These are phyloP conservation scores for Enteromius treurensis DNA, from an alignment of 2,797 vertebrate genomes.

Conservation along the genomic window DNA sequence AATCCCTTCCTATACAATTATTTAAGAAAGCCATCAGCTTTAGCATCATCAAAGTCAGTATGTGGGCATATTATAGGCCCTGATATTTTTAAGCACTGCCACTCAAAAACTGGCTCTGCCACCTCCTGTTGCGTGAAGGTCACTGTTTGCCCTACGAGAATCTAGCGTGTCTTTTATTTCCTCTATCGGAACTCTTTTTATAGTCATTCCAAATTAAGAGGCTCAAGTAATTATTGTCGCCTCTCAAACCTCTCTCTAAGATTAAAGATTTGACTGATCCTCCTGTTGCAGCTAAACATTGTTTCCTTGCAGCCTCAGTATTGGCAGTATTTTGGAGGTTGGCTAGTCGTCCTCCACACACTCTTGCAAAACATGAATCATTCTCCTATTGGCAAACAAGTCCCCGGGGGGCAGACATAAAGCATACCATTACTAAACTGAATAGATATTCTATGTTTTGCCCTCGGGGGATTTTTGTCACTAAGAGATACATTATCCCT, in stretches of 20 bases:
- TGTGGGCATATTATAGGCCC: not conserved
- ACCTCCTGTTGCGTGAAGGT: constrained; percentile 21
- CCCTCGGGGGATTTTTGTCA: not conserved
- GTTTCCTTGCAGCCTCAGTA: constrained; percentile 15
- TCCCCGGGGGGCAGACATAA: not conserved
- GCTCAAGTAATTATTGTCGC: constrained; percentile 1
- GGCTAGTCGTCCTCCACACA: not conserved
- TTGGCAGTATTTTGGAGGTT: constrained; percentile 17
- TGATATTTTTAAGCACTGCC: constrained; percentile 18
- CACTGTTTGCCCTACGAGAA: constrained; percentile 1
- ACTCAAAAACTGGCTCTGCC: constrained; percentile 13
- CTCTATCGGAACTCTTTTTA: constrained; percentile 37
- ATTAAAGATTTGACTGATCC: not conserved
- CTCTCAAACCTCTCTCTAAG: constrained; percentile 7
- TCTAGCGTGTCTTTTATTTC: constrained; percentile 26
- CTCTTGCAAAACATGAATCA: constrained; percentile 16
- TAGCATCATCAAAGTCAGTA: not conserved
- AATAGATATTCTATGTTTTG: not conserved
- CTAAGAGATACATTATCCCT: not conserved
- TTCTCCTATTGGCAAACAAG: constrained; percentile 7
- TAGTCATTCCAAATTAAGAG: constrained; percentile 28
- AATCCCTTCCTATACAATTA: not conserved
- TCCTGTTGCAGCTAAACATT: constrained; percentile 1
- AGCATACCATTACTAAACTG: not conserved
- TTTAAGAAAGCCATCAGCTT: not conserved